These are phyloP conservation scores for Timema podura DNA, from an alignment of 2,888 invertebrate species.

Conservation along the genomic window DNA sequence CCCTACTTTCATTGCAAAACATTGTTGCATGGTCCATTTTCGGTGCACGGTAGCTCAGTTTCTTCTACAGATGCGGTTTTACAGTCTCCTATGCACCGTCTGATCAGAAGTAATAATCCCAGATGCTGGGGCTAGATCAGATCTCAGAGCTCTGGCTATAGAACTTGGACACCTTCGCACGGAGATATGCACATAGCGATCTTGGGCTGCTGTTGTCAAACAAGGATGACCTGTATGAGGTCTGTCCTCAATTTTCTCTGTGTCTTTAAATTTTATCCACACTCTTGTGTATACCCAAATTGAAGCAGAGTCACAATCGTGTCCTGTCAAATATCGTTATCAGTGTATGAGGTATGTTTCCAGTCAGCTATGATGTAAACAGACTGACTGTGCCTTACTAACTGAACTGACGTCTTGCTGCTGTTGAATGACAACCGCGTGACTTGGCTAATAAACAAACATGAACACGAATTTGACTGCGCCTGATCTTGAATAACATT, in stretches of 20 bases:
- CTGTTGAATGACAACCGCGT: no score
- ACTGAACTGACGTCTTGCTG: no score
- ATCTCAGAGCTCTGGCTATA: background rate
- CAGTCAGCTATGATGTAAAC: no score
- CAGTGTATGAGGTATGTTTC: no score
- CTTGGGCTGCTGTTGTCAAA: background rate
- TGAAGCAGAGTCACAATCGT: background rate
- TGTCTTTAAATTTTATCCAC: background rate
- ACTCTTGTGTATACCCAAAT: no score
- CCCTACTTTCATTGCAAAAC: background rate
- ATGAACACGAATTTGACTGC: no score
- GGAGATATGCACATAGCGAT: background rate
- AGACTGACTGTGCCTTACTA: no score
- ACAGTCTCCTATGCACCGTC: background rate
- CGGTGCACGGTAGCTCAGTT: background rate
- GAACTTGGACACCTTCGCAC: background rate
- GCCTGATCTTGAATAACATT: no score
- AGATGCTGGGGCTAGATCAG: background rate
- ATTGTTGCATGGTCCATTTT: background rate
- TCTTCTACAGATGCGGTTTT: background rate
- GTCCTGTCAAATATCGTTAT: no score
- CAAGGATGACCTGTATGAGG: constrained; percentile 8
- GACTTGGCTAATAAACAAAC: no score
- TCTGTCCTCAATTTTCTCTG: background rate
- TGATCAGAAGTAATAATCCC: background rate